A percentile compares a stretch with the other conserved stretches of the same genome.
Evolutionary conservation across 2,888 invertebrate genomes (phyloP).

Genomic region (Diaphora mendica): DNA sequence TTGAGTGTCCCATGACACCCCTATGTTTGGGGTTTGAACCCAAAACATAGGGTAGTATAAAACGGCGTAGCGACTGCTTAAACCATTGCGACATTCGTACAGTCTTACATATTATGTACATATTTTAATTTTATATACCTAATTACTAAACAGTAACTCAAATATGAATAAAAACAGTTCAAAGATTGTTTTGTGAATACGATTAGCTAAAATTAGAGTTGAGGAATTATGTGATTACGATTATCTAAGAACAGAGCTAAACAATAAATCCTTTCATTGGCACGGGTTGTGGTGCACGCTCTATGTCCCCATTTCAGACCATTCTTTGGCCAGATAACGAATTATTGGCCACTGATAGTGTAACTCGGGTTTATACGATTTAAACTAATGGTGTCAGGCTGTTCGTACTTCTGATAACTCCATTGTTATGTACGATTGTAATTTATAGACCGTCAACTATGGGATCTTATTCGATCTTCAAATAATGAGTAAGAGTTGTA

Average conservation of each 20-base stretch:
- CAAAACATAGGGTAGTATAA: too few relatives aligned
- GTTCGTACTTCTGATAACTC: slow-evolving; percentile 16
- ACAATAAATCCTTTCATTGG: slow-evolving; percentile 42
- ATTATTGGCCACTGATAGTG: slow-evolving; percentile 53
- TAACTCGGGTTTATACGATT: slow-evolving; percentile 62
- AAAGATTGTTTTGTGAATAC: too few relatives aligned
- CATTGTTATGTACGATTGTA: slow-evolving; percentile 9
- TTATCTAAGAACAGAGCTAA: slow-evolving; percentile 21
- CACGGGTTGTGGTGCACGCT: slow-evolving; percentile 10
- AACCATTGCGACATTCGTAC: too few relatives aligned
- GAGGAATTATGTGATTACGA: slow-evolving; percentile 33
- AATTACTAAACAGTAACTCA: too few relatives aligned
- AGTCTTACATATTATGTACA: too few relatives aligned
- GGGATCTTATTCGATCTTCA: neutral
- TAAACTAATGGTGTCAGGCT: slow-evolving; percentile 46
- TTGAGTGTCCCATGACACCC: too few relatives aligned
- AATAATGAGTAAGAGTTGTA: neutral
- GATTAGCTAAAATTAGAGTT: too few relatives aligned
- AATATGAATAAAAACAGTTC: too few relatives aligned
- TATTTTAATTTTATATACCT: too few relatives aligned
- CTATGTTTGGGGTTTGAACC: too few relatives aligned
- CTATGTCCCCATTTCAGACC: slow-evolving; percentile 41
- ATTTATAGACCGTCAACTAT: slow-evolving; percentile 3
- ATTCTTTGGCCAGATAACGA: slow-evolving; percentile 74
- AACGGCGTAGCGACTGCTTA: too few relatives aligned